phyloP scores from a whole-genome alignment of 2,113 vertebrate genomes.

The Daphoenositta chrysoptera region DNA sequence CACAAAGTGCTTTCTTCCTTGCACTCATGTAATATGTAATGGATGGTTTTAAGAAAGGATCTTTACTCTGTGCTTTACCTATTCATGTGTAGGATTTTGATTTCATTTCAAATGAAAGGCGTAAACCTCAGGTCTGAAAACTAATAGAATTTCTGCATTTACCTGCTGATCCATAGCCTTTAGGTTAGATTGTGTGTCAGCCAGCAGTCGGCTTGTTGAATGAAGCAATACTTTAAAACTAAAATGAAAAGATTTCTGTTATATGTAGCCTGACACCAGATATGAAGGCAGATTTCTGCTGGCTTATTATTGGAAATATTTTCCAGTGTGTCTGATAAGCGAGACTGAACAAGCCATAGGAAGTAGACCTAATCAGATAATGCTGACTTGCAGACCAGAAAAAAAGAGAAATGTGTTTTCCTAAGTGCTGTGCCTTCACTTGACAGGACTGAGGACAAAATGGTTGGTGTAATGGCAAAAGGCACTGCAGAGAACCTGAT shows the following conservation, averaged over 20 bases:
- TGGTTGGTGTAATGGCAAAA: not conserved
- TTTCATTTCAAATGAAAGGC: conserved; percentile 76
- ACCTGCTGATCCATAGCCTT: conserved; percentile 74
- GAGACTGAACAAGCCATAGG: conserved; percentile 32
- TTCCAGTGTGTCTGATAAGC: conserved; percentile 60
- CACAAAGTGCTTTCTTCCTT: conserved; percentile 37
- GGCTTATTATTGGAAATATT: conserved; percentile 68
- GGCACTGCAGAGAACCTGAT: not conserved
- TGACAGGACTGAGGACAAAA: not conserved
- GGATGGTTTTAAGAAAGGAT: conserved; percentile 62
- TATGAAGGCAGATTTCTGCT: conserved; percentile 53
- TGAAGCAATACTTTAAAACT: conserved; percentile 70
- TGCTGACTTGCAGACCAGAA: conserved; percentile 49
- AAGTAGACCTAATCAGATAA: conserved; percentile 53
- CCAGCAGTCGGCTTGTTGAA: conserved; percentile 59
- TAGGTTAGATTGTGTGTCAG: conserved; percentile 69
- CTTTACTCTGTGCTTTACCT: conserved; percentile 54
- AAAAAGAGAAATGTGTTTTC: conserved; percentile 46
- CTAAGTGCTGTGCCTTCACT: not conserved
- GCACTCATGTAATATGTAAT: conserved; percentile 38
- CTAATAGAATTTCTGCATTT: conserved; percentile 78
- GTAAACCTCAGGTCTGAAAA: conserved; percentile 70
- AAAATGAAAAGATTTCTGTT: conserved; percentile 74
- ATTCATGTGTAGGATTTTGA: conserved; percentile 70
- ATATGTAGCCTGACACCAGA: conserved; percentile 48